Conservation (phyloP, 92 coral and sea anemone genomes). For the Pocillopora meandrina region DNA sequence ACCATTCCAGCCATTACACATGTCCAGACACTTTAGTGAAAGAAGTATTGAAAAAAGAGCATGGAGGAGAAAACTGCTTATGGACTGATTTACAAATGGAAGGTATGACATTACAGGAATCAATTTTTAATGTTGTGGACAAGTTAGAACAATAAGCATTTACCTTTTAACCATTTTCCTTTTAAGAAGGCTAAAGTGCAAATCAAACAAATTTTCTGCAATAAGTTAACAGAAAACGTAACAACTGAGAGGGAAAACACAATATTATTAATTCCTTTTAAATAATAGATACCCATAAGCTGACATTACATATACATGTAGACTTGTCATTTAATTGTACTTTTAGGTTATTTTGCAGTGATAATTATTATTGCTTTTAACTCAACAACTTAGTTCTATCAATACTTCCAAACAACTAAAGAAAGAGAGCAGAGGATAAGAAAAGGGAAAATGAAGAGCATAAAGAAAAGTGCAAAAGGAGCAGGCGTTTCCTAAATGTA, state of each 20-base stretch:
- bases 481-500: background rate
- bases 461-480: background rate
- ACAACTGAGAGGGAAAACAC: no score
- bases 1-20: background rate
- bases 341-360: no score
- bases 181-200: no score
- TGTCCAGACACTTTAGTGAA: background rate
- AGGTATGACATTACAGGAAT: background rate
- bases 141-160: background rate
- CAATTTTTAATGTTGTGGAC: background rate
- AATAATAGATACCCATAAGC: no score
- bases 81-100: slow-evolving; percentile 21
- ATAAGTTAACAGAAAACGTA: no score
- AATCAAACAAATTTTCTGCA: no score
- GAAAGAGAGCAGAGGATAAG: background rate
- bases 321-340: no score
- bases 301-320: no score
- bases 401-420: slow-evolving; percentile 1
- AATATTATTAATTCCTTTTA: no score
- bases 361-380: background rate
- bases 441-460: slow-evolving; percentile 7
- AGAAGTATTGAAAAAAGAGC: slow-evolving; percentile 17
- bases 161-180: no score
- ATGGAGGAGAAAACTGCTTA: slow-evolving; percentile 18
- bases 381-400: slow-evolving; percentile 3